Conservation (phyloP, 2,888 invertebrate genomes). For the Elysia crispata region DNA sequence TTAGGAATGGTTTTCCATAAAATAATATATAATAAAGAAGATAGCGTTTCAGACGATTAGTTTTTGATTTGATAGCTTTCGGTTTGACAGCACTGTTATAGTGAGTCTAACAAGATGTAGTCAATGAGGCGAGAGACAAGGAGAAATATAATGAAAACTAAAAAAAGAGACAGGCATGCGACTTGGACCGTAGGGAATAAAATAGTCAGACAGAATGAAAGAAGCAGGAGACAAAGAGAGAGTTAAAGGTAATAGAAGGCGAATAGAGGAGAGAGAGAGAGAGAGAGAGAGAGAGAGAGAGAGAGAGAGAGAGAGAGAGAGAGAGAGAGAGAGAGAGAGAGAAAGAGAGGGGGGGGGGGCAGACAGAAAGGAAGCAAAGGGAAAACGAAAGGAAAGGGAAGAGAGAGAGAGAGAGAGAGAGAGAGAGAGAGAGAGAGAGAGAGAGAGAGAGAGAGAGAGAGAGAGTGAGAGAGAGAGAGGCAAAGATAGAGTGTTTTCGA, state of each 20-base stretch:
- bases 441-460: conserved; percentile 13
- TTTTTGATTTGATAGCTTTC: too few species aligned
- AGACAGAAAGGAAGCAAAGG: neutral
- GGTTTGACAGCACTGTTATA: too few species aligned
- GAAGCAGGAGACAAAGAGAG: too few species aligned
- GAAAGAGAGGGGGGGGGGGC: neutral
- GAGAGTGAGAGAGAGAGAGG: conserved; percentile 20
- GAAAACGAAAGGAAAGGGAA: neutral
- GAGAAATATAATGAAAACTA: too few species aligned
- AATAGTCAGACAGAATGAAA: too few species aligned
- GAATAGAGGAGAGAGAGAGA: conserved; percentile 21
- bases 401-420: conserved; percentile 26
- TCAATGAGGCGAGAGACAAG: too few species aligned
- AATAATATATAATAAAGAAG: too few species aligned
- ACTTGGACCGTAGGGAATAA: too few species aligned
- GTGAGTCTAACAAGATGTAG: too few species aligned
- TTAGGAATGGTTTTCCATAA: too few species aligned
- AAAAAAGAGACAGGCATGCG: too few species aligned
- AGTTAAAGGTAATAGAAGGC: neutral
- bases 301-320: neutral
- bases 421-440: conserved; percentile 29
- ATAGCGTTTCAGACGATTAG: too few species aligned
- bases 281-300: conserved; percentile 41
- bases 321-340: conserved; percentile 5
- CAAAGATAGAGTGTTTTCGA: neutral